phyloP scores from a whole-genome alignment of 2,797 vertebrate species.

The Sphenopsis melanotis region DNA sequence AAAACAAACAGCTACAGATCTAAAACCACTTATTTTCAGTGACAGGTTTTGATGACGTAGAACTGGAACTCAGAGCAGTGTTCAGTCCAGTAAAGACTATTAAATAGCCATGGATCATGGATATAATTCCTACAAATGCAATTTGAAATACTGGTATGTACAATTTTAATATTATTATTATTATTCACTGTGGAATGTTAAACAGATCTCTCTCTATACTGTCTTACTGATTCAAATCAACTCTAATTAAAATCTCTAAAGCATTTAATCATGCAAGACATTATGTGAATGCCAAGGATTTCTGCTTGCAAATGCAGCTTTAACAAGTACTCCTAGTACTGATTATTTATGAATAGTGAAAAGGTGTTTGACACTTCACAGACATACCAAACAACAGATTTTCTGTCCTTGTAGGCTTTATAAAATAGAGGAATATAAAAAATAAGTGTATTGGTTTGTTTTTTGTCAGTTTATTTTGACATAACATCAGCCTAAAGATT shows the following conservation, averaged over 20 bases:
- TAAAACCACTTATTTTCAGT: not conserved
- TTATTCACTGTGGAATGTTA: not conserved
- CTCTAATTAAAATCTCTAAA: conserved; percentile 22
- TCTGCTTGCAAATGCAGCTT: not conserved
- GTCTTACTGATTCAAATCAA: conserved; percentile 3
- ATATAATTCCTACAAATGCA: not conserved
- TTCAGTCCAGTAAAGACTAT: not conserved
- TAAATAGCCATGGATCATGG: not conserved
- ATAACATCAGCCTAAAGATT: not conserved
- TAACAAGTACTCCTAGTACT: not conserved
- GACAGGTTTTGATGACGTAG: not conserved
- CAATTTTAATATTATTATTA: not conserved
- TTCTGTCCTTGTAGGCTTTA: not conserved
- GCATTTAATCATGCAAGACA: not conserved
- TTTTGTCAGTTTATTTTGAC: conserved; percentile 10
- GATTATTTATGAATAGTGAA: conserved; percentile 1
- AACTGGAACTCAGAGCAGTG: not conserved
- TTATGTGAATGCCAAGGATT: not conserved
- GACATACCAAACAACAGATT: not conserved
- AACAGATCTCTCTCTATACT: not conserved
- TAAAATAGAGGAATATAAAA: not conserved
- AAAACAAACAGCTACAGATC: not conserved
- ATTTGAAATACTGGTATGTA: not conserved
- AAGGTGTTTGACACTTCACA: not conserved
- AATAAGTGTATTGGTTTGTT: not conserved